Conservation (phyloP, 30 jellyfish, hydroid and myxozoan genomes). For the Hydractinia symbiolongicarpus region DNA sequence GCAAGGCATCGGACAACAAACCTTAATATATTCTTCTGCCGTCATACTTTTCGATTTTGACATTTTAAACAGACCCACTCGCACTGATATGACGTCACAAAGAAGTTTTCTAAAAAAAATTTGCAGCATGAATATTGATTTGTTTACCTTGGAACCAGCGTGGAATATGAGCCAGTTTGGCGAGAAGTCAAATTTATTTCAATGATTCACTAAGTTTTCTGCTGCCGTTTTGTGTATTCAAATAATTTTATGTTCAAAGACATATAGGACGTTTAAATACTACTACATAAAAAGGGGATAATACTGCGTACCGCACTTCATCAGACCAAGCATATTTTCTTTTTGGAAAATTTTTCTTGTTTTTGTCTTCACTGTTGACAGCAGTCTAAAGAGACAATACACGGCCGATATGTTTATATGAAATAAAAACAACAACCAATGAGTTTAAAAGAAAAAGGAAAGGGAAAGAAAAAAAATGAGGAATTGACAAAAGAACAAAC, state of each 20-base stretch:
- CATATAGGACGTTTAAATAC: background rate
- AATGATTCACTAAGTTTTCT: background rate
- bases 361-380: conserved; percentile 51
- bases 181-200: too few species aligned
- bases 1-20: background rate
- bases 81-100: conserved; percentile 66
- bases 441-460: too few species aligned
- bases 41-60: conserved; percentile 82
- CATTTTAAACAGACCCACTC: conserved; percentile 71
- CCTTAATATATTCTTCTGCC: conserved; percentile 96
- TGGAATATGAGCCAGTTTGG: background rate
- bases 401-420: too few species aligned
- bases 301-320: conserved; percentile 53
- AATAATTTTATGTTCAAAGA: background rate
- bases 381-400: background rate
- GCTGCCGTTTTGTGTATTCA: background rate
- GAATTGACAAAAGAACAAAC: background rate
- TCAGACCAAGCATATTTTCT: conserved; percentile 76
- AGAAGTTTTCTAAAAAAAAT: conserved; percentile 46
- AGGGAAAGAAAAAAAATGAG: too few species aligned
- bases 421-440: background rate
- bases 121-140: background rate
- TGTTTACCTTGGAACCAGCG: too few species aligned
- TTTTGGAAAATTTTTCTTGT: conserved; percentile 62
- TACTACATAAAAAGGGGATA: background rate